A percentile compares a stretch with the other conserved stretches of the same genome.
phyloP scores from a whole-genome alignment of 2,797 vertebrate genomes.

The Phyllotis vaccarum region DNA sequence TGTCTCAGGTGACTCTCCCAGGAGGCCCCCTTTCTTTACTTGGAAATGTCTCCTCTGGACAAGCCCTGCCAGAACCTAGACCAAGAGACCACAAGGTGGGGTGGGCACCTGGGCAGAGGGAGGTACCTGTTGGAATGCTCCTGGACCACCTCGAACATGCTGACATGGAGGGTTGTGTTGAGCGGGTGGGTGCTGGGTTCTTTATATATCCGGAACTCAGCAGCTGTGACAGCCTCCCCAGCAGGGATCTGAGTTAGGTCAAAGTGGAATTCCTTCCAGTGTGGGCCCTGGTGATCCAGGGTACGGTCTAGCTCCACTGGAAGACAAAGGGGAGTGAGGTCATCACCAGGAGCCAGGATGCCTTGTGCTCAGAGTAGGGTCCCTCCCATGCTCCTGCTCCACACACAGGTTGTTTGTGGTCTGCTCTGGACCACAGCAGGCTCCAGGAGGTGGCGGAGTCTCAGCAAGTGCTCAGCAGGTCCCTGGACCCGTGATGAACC shows the following conservation, averaged over 20 bases:
- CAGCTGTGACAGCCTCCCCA: conserved; percentile 94
- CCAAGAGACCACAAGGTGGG: rapidly evolving
- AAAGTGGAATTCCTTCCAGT: conserved; percentile 98
- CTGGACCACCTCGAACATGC: conserved; percentile 93
- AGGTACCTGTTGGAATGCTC: conserved; percentile 92
- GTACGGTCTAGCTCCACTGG: conserved; percentile 95
- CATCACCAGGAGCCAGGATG: background rate
- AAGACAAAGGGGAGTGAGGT: background rate
- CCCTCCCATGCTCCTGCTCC: background rate
- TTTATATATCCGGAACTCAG: conserved; percentile 97
- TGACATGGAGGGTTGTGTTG: conserved; percentile 94
- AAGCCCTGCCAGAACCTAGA: background rate
- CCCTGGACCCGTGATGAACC: background rate
- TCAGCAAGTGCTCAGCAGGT: background rate
- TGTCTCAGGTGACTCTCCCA: conserved; percentile 63
- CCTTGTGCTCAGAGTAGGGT: background rate
- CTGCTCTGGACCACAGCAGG: background rate
- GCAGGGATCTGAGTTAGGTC: conserved; percentile 95
- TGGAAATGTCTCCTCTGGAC: background rate
- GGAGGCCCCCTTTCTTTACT: background rate
- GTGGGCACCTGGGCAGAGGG: background rate
- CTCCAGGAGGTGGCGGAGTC: rapidly evolving
- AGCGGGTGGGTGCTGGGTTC: conserved; percentile 88
- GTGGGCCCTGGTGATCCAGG: conserved; percentile 92
- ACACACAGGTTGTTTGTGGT: background rate